These are phyloP conservation scores for Dasypolia templi DNA, from an alignment of 2,888 invertebrate species.

Conservation along the genomic window DNA sequence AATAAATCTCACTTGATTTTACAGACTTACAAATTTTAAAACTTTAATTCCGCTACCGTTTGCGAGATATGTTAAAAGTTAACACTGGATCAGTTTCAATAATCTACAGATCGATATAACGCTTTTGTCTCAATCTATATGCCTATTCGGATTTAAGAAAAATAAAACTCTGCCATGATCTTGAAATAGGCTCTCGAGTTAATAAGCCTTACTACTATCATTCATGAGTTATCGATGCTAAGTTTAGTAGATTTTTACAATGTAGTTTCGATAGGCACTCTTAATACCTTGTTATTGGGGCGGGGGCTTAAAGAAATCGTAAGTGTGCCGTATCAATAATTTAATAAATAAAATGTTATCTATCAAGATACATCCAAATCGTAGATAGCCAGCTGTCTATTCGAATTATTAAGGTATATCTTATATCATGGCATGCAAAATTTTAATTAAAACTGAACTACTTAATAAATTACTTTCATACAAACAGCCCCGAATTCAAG, in stretches of 20 bases:
- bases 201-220: not conserved
- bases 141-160: not conserved
- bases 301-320: not conserved
- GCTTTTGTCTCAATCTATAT: not conserved
- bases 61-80: constrained; percentile 3
- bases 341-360: not conserved
- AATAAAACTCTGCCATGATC: not conserved
- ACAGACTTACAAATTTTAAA: constrained; percentile 39
- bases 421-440: not conserved
- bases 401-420: not conserved
- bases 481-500: not conserved
- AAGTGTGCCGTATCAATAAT: not conserved
- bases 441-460: not conserved
- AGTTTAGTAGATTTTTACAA: not conserved
- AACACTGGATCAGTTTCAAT: not conserved
- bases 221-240: not conserved
- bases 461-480: not conserved
- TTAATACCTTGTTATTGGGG: not conserved
- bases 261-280: not conserved
- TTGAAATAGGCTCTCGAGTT: not conserved
- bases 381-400: not conserved
- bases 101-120: not conserved
- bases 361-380: too few relatives aligned
- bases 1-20: constrained; percentile 69
- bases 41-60: constrained; percentile 26